These are phyloP conservation scores for Opisthocomus hoazin DNA, from an alignment of 2,113 vertebrate species.

Conservation along the genomic window DNA sequence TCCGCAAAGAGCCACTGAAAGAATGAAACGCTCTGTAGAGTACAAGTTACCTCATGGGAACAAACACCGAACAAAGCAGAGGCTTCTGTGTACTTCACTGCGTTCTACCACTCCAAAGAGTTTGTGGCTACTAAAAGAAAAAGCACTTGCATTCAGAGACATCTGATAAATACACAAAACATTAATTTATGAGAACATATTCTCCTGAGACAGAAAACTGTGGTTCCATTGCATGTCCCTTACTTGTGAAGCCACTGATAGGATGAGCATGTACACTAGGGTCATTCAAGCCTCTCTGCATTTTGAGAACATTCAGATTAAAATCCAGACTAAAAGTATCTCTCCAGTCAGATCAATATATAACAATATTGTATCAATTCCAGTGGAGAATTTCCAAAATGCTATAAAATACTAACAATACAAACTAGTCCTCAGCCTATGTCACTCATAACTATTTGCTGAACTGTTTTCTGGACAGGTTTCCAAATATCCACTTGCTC, in stretches of 20 bases:
- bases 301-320: not conserved
- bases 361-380: not conserved
- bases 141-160: not conserved
- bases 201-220: not conserved
- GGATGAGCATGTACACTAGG: not conserved
- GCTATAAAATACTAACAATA: not conserved
- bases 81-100: not conserved
- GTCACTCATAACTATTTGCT: not conserved
- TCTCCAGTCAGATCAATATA: not conserved
- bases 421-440: not conserved
- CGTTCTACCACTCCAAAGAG: not conserved
- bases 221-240: not conserved
- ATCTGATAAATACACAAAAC: not conserved
- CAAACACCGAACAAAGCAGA: not conserved
- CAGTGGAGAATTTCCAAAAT: not conserved
- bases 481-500: not conserved
- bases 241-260: not conserved
- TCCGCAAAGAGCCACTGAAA: not conserved
- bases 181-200: not conserved
- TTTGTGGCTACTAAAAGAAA: not conserved
- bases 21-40: constrained; percentile 1
- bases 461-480: not conserved
- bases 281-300: not conserved
- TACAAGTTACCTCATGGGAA: constrained; percentile 44
- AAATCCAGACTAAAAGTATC: not conserved